A percentile compares a stretch with the other conserved stretches of the same genome.
Evolutionary conservation across 2,888 invertebrate genomes (phyloP).

Genomic region (Zygothrica quintamaculata): DNA sequence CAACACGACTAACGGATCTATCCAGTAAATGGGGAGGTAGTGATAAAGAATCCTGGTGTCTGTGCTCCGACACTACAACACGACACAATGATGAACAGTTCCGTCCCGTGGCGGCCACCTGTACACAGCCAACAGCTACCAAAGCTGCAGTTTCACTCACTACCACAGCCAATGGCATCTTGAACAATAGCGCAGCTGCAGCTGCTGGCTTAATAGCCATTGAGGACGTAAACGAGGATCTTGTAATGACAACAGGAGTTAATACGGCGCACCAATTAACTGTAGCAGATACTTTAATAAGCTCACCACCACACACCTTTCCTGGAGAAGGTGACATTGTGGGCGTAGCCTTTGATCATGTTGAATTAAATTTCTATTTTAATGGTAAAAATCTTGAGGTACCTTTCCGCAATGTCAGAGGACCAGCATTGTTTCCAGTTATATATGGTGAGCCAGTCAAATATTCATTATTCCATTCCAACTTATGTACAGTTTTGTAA

Average conservation of each 20-base stretch:
- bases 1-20: conserved; percentile 93
- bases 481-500: no score
- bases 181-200: conserved; percentile 69
- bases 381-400: conserved; percentile 95
- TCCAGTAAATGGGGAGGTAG: conserved; percentile 94
- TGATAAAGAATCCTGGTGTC: conserved; percentile 96
- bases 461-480: neutral
- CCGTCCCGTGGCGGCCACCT: conserved; percentile 73
- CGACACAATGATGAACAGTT: conserved; percentile 93
- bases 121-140: conserved; percentile 48
- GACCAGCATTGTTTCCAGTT: conserved; percentile 93
- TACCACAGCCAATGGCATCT: conserved; percentile 58
- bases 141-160: conserved; percentile 42
- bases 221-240: conserved; percentile 84
- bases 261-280: conserved; percentile 19
- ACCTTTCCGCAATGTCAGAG: conserved; percentile 94
- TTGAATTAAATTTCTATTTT: conserved; percentile 96
- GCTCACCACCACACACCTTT: conserved; percentile 82
- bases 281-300: conserved; percentile 34
- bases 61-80: conserved; percentile 95
- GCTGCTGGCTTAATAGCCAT: conserved; percentile 80
- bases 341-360: conserved; percentile 97
- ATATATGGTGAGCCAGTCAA: conserved; percentile 90
- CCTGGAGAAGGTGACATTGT: conserved; percentile 94
- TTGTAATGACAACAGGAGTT: conserved; percentile 73